These are phyloP conservation scores for Hippoglossus stenolepis DNA, from an alignment of 2,113 vertebrate genomes.

Conservation along the genomic window DNA sequence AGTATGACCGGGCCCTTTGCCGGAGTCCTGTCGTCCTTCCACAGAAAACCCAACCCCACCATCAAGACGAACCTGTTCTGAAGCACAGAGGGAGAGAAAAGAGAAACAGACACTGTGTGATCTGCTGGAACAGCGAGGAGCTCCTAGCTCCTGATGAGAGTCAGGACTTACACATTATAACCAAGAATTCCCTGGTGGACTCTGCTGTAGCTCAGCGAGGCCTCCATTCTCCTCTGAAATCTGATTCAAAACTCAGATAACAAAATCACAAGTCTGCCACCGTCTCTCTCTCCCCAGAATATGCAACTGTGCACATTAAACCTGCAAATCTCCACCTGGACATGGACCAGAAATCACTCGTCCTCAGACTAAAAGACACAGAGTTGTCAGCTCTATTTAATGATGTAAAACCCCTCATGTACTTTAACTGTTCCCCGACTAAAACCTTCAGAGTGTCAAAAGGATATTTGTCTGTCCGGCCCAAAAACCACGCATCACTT, in stretches of 20 bases:
- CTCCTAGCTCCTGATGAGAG: constrained; percentile 36
- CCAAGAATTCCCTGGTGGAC: constrained; percentile 28
- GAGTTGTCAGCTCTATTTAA: constrained; percentile 10
- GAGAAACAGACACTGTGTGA: constrained; percentile 28
- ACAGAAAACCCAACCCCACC: constrained; percentile 89
- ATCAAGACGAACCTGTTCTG: constrained; percentile 97
- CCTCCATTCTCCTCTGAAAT: constrained; percentile 27
- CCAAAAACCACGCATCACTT: neutral
- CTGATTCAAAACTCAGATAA: constrained; percentile 28
- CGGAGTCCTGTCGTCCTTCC: constrained; percentile 94
- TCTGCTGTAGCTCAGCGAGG: constrained; percentile 37
- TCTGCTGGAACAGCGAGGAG: constrained; percentile 36
- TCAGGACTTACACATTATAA: constrained; percentile 34
- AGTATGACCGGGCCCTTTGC: constrained; percentile 93
- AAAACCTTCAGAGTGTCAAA: neutral
- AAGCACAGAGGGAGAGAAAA: constrained; percentile 64
- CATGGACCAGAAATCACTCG: neutral
- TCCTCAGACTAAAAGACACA: constrained; percentile 18
- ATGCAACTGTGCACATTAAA: constrained; percentile 45
- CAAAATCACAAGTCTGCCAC: constrained; percentile 38
- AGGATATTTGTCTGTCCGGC: constrained; percentile 8
- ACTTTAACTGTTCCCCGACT: constrained; percentile 22
- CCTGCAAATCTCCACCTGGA: constrained; percentile 19
- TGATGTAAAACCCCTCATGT: constrained; percentile 26
- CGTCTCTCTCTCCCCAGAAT: constrained; percentile 17